These are phyloP conservation scores for Augochlorella aurata DNA, from an alignment of 2,888 invertebrate genomes.

Conservation along the genomic window DNA sequence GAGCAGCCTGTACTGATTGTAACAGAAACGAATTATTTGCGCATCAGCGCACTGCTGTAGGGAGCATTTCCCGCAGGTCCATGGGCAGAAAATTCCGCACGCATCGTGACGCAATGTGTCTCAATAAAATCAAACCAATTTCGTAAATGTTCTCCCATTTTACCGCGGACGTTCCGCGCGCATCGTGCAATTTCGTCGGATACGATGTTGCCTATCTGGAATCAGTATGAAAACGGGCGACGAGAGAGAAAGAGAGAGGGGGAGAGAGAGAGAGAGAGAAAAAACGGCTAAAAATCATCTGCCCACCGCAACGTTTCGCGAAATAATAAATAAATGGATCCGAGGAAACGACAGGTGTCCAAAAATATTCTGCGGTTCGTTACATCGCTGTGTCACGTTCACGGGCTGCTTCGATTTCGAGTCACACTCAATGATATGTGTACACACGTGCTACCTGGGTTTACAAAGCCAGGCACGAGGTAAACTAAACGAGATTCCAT, in stretches of 20 bases:
- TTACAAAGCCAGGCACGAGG: constrained; percentile 69
- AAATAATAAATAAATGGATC: constrained; percentile 49
- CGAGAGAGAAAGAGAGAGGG: background rate
- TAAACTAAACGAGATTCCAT: constrained; percentile 66
- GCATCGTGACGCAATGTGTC: constrained; percentile 55
- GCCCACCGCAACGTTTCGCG: constrained; percentile 26
- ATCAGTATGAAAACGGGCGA: background rate
- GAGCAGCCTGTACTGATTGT: background rate
- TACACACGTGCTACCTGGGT: constrained; percentile 69
- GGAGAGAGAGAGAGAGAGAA: background rate
- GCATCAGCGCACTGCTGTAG: constrained; percentile 36
- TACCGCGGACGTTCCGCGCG: constrained; percentile 49
- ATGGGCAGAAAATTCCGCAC: constrained; percentile 54
- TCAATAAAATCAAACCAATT: constrained; percentile 64
- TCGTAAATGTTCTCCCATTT: constrained; percentile 52
- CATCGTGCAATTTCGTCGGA: constrained; percentile 44
- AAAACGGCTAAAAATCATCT: constrained; percentile 35
- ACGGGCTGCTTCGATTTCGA: constrained; percentile 68
- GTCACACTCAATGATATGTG: constrained; percentile 73
- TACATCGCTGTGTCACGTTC: constrained; percentile 64
- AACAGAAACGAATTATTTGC: constrained; percentile 52
- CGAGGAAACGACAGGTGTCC: constrained; percentile 10
- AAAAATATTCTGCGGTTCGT: constrained; percentile 63
- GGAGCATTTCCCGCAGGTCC: constrained; percentile 19
- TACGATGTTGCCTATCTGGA: constrained; percentile 30